Evolutionary conservation across 2,113 vertebrate genomes (phyloP).

Genomic region (Triplophysa tibetana): DNA sequence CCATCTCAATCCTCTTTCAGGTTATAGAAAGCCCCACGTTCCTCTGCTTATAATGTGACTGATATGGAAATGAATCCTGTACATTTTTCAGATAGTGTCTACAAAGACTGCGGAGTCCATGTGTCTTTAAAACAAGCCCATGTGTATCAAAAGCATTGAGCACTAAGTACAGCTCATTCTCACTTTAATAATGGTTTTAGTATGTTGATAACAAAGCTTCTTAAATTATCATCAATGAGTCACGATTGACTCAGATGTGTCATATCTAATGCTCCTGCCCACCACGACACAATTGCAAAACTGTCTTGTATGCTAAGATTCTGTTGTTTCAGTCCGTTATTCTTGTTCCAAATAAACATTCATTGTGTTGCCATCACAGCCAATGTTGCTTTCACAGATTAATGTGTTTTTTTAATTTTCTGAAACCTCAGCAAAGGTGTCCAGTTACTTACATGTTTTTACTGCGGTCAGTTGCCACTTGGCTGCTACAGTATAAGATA

Average conservation of each 20-base stretch:
- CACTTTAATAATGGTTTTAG: neutral
- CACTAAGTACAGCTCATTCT: neutral
- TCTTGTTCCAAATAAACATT: neutral
- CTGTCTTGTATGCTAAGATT: neutral
- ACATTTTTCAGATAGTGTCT: neutral
- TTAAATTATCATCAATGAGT: neutral
- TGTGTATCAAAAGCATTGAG: neutral
- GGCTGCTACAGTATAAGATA: neutral
- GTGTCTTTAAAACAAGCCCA: neutral
- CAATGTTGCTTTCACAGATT: neutral
- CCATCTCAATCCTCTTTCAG: neutral
- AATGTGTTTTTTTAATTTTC: too few species aligned
- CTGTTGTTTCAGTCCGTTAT: neutral
- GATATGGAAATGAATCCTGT: neutral
- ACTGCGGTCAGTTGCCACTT: constrained; percentile 8
- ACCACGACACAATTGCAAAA: neutral
- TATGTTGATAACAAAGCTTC: neutral
- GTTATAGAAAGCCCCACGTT: neutral
- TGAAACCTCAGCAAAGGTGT: neutral
- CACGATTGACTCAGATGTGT: too few species aligned
- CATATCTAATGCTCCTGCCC: too few species aligned
- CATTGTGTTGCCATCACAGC: neutral
- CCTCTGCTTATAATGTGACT: neutral
- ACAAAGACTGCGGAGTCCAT: neutral
- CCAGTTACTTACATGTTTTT: constrained; percentile 11